Base-by-base conservation (phyloP, 2,797 vertebrate species). In the Gobio occitaniae region DNA sequence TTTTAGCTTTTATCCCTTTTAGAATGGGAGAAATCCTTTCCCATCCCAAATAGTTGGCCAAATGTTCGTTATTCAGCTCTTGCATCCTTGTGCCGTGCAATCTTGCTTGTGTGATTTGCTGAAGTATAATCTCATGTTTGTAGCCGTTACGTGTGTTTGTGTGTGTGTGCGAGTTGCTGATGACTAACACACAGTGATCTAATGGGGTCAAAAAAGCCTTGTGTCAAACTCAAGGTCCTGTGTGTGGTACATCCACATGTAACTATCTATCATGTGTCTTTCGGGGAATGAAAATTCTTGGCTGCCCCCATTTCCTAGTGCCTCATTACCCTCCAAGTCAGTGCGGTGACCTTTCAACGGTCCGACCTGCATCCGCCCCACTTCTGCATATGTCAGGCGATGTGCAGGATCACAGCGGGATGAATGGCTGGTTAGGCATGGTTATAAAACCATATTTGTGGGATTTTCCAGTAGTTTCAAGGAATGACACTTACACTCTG, bases 301-400 rank as follows among this genome's bases (percentile, higher is more conserved):
- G 87, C 82, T 88, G 87, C 78, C 89, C 86, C 78, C 74, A 65
- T 77, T 88, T 86, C 74, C 66, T 54, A 72, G 84, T 85, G 88
- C 72, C 70, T 88, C 86, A 86, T 90, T 90, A 89, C 82, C 80
- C 82, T 79, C 17, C 78, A 36, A 78, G 77, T 84, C 61, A 79
- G 84, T 66, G 63, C 61, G 82, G 77, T 83, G 76, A 85, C 83
- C 85, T 83, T 83, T 78, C 52, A 50, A 4, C 32, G 74, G 65
- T 41, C 80, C n/a, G n/a, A 76, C 54, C 61, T 61, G 36, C 50
- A 50, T 70, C 61, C 29, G 79, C 36, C 71, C 68, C 21, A 83
- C 47, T 54, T 87, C 80, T 77, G 74, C 19, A 50, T 71, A 78
- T 78, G 56, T 84, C 59, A 66, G 11, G 16, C 65, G 36, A 78